Evolutionary conservation across 2,888 invertebrate genomes (phyloP).

Genomic region (Epistrophe eligans): DNA sequence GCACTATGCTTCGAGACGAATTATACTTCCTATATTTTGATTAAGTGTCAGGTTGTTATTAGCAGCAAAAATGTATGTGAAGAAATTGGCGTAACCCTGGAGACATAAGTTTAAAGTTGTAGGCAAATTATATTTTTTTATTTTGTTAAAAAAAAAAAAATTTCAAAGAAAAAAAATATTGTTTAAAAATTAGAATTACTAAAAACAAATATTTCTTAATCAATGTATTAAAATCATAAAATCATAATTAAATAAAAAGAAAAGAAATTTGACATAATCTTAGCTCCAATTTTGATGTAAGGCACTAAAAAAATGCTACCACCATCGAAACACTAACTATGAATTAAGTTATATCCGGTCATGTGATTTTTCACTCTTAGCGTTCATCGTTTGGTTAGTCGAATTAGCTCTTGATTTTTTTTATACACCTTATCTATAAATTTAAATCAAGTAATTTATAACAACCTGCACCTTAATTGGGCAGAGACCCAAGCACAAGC

Average conservation of each 20-base stretch:
- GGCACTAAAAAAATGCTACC: background rate
- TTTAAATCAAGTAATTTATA: conserved; percentile 1
- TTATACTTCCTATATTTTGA: conserved; percentile 39
- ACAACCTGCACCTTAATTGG: conserved; percentile 18
- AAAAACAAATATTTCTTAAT: too few relatives aligned
- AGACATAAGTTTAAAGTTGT: background rate
- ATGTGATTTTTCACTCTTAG: background rate
- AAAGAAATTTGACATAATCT: background rate
- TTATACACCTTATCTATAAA: background rate
- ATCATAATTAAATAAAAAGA: background rate
- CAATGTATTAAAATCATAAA: too few relatives aligned
- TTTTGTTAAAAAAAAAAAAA: too few relatives aligned
- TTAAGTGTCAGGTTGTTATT: conserved; percentile 43
- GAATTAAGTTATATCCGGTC: conserved; percentile 6
- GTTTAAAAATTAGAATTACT: too few relatives aligned
- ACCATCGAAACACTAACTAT: background rate
- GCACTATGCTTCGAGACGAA: conserved; percentile 2
- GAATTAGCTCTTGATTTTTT: background rate
- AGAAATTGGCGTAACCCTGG: background rate
- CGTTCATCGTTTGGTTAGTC: background rate
- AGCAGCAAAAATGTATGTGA: background rate
- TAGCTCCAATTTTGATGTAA: background rate
- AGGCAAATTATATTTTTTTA: too few relatives aligned
- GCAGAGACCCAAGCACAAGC: background rate
- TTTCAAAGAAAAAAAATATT: too few relatives aligned